A percentile compares a stretch with the other conserved stretches of the same genome.
phyloP scores from a whole-genome alignment of 1,140 invertebrate species.

The Brachionus rubens region DNA sequence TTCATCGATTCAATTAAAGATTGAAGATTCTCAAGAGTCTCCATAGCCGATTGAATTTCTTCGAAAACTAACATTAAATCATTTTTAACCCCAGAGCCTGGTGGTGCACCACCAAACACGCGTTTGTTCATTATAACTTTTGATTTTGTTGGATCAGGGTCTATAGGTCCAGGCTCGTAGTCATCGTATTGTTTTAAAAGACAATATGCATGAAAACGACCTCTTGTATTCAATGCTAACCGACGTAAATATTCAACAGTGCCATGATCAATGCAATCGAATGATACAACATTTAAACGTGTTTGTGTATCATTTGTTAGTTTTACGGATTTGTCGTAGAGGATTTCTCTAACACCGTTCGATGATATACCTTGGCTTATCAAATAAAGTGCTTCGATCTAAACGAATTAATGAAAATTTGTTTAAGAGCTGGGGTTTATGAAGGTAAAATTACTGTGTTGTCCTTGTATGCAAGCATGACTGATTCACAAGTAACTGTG shows the following conservation, averaged over 20 bases:
- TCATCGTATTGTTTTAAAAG: conserved; percentile 59
- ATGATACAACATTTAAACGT: conserved; percentile 57
- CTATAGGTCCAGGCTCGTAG: conserved; percentile 52
- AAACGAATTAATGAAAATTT: neutral
- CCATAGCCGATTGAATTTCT: conserved; percentile 58
- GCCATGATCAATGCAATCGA: conserved; percentile 56
- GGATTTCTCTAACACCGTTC: conserved; percentile 54
- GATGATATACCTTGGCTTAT: conserved; percentile 57
- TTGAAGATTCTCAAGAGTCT: conserved; percentile 54
- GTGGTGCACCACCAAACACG: conserved; percentile 56
- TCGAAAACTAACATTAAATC: conserved; percentile 59
- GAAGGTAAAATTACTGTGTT: conserved; percentile 52
- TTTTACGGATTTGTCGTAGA: conserved; percentile 49
- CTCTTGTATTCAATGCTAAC: conserved; percentile 52
- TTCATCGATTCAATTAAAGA: conserved; percentile 53
- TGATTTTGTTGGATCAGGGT: conserved; percentile 52
- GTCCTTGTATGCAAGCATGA: conserved; percentile 54
- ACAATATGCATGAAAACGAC: conserved; percentile 58
- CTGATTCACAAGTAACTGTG: conserved; percentile 55
- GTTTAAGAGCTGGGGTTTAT: no score
- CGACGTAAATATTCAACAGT: conserved; percentile 55
- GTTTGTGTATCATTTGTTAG: conserved; percentile 11
- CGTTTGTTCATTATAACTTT: conserved; percentile 58
- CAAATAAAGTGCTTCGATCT: conserved; percentile 59
- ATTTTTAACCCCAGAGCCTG: conserved; percentile 56